phyloP scores from a whole-genome alignment of 2,797 vertebrate genomes.

The Gymnothorax reevesii region DNA sequence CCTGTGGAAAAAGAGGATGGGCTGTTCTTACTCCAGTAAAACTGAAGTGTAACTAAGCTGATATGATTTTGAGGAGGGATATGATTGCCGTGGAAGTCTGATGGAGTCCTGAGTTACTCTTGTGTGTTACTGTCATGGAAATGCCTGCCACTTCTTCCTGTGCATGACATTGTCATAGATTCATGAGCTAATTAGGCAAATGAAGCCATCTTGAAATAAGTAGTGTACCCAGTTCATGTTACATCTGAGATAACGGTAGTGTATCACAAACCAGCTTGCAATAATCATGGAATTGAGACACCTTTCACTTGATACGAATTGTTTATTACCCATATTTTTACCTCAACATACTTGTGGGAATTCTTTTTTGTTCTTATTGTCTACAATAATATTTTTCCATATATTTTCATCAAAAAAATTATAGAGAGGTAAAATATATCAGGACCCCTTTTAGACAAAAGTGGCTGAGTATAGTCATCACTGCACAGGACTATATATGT shows the following conservation, averaged over 20 bases:
- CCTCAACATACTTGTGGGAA: too few relatives aligned
- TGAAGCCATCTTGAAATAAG: neutral
- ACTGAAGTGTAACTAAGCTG: neutral
- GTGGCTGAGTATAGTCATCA: too few relatives aligned
- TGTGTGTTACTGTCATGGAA: neutral
- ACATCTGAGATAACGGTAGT: neutral
- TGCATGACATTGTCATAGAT: neutral
- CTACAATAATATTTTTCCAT: too few relatives aligned
- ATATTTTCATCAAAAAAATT: too few relatives aligned
- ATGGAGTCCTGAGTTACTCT: neutral
- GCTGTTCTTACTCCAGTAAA: constrained; percentile 7
- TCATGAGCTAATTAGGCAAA: neutral
- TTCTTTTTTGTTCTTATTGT: too few relatives aligned
- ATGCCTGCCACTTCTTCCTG: neutral
- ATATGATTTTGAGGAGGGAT: neutral
- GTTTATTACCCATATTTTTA: too few relatives aligned
- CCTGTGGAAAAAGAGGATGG: constrained; percentile 36
- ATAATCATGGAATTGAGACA: too few relatives aligned
- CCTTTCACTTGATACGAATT: too few relatives aligned
- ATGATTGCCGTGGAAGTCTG: neutral
- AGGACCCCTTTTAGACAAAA: too few relatives aligned
- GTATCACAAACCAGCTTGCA: too few relatives aligned
- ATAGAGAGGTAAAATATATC: too few relatives aligned
- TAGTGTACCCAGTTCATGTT: neutral
- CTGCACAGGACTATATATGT: too few relatives aligned